Percentiles rank a stretch among this genome's conserved stretches.
These are phyloP conservation scores for Apamea epomidion DNA, from an alignment of 2,888 invertebrate genomes.

Conservation along the genomic window DNA sequence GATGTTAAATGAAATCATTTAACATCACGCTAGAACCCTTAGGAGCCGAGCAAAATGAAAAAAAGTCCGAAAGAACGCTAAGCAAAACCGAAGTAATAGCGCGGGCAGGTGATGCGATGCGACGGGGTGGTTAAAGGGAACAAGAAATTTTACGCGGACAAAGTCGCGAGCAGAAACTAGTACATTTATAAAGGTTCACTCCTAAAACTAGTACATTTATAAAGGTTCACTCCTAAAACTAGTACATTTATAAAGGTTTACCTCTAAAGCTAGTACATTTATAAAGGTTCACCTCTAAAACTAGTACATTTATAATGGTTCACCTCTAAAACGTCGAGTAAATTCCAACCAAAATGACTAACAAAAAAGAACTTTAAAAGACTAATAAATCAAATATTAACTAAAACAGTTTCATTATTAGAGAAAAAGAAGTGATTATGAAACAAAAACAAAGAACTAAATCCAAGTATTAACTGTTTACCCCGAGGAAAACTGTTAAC, in stretches of 20 bases:
- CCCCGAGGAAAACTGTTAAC: slow-evolving; percentile 17
- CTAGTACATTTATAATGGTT: not conserved
- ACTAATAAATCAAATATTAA: not conserved
- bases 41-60: too few relatives aligned
- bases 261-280: not conserved
- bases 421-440: slow-evolving; percentile 24
- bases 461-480: slow-evolving; percentile 28
- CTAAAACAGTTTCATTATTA: not conserved
- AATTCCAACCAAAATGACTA: not conserved
- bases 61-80: too few relatives aligned
- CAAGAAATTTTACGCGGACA: not conserved
- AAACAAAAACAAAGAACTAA: slow-evolving; percentile 35
- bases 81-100: not conserved
- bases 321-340: not conserved
- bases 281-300: too few relatives aligned
- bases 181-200: not conserved
- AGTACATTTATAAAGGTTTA: too few relatives aligned
- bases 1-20: too few relatives aligned
- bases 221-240: not conserved
- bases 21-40: too few relatives aligned
- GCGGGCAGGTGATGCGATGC: not conserved
- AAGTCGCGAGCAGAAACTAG: not conserved
- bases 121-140: not conserved
- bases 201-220: not conserved
- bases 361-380: not conserved